These are phyloP conservation scores for Brachyhypopomus occidentalis DNA, from an alignment of 2,113 vertebrate genomes.

Conservation along the genomic window DNA sequence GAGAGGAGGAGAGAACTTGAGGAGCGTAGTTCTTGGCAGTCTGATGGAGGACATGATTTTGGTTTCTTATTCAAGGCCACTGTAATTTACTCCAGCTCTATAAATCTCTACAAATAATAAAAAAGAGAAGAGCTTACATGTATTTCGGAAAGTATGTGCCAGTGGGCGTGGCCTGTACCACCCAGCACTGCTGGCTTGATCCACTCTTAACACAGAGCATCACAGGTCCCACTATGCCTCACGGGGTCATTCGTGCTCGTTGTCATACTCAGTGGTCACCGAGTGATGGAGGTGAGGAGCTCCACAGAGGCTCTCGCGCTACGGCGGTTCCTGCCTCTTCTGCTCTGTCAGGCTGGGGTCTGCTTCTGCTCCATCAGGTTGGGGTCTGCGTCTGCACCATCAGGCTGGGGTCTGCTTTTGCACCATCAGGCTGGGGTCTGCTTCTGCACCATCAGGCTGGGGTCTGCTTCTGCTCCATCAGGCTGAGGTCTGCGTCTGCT, in stretches of 20 bases:
- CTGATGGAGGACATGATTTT: conserved; percentile 62
- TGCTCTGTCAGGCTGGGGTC: no score
- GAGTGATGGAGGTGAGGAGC: not conserved
- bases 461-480: no score
- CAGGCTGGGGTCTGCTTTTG: no score
- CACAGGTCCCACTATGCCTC: not conserved
- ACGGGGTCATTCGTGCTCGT: conserved; percentile 21
- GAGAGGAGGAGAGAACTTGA: not conserved
- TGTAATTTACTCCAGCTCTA: conserved; percentile 62
- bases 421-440: no score
- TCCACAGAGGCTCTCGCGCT: no score
- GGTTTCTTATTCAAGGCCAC: conserved; percentile 60
- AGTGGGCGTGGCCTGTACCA: conserved; percentile 28
- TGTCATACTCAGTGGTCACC: conserved; percentile 22
- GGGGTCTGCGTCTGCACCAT: no score
- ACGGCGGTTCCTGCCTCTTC: no score
- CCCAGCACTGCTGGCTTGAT: not conserved
- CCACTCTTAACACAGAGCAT: not conserved
- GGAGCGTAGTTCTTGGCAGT: conserved; percentile 27
- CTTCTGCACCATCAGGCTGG: no score
- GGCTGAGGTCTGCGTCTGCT: no score
- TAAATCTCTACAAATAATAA: conserved; percentile 70
- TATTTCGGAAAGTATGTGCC: conserved; percentile 71
- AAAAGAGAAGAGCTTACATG: conserved; percentile 59
- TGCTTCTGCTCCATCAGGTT: no score